Evolutionary conservation across 2,888 invertebrate species (phyloP).

Genomic region (Synergus itoensis): DNA sequence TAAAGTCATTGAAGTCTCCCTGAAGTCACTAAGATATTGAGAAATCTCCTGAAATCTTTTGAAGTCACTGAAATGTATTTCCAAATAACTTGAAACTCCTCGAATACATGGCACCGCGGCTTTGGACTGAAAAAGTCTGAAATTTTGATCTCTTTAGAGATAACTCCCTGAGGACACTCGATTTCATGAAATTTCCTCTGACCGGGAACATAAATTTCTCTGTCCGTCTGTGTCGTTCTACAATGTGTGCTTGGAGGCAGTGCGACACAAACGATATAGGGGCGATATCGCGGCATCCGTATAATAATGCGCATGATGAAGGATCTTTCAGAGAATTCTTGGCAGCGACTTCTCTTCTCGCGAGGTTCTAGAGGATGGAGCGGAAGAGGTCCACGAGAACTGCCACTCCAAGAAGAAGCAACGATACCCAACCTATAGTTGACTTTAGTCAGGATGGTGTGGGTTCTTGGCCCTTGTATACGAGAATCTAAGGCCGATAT

Average conservation of each 20-base stretch:
- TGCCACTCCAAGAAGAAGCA: constrained; percentile 57
- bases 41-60: too few relatives aligned
- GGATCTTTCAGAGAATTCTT: constrained; percentile 72
- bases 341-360: constrained; percentile 67
- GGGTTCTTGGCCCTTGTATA: constrained; percentile 62
- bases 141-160: neutral
- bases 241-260: constrained; percentile 46
- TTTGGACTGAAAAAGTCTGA: neutral
- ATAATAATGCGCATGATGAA: constrained; percentile 75
- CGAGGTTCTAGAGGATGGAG: constrained; percentile 41
- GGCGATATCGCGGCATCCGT: constrained; percentile 69
- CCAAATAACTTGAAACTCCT: too few relatives aligned
- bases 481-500: constrained; percentile 46
- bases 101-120: neutral
- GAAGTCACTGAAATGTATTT: too few relatives aligned
- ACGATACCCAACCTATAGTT: constrained; percentile 52
- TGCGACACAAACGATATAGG: constrained; percentile 56
- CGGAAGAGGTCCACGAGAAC: constrained; percentile 50
- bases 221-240: constrained; percentile 38
- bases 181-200: constrained; percentile 1
- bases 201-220: constrained; percentile 15
- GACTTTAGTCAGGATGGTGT: constrained; percentile 48
- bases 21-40: too few relatives aligned
- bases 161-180: neutral
- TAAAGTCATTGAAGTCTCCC: too few relatives aligned